phyloP scores from a whole-genome alignment of 2,888 invertebrate genomes.

The Carterocephalus palaemon region DNA sequence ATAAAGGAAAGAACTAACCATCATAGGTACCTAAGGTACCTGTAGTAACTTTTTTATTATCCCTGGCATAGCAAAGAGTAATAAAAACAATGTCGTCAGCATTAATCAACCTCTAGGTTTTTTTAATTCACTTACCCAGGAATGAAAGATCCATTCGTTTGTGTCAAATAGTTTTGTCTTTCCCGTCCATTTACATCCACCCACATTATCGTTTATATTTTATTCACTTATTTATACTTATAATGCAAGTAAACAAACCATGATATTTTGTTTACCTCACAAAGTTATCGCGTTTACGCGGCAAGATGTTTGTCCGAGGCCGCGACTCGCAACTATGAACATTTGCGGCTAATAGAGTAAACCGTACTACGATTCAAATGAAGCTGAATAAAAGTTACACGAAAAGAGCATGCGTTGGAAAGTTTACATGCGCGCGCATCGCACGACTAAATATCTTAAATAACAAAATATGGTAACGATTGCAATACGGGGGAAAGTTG shows the following conservation, averaged over 20 bases:
- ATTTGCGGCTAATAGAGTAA: conserved; percentile 26
- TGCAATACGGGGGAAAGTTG: too few species aligned
- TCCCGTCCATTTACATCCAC: conserved; percentile 80
- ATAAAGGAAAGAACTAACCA: too few species aligned
- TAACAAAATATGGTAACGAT: neutral
- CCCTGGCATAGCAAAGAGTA: neutral
- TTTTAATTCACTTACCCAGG: conserved; percentile 78
- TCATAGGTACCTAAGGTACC: too few species aligned
- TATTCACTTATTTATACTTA: conserved; percentile 32
- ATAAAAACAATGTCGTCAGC: conserved; percentile 11
- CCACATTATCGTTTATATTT: conserved; percentile 64
- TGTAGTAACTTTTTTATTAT: too few species aligned
- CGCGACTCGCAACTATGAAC: conserved; percentile 55
- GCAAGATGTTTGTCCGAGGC: conserved; percentile 47
- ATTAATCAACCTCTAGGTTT: conserved; percentile 24
- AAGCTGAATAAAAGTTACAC: conserved; percentile 25
- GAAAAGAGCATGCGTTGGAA: conserved; percentile 31
- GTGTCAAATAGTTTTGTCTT: conserved; percentile 78
- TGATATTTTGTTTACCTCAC: too few species aligned
- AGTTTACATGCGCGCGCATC: conserved; percentile 35
- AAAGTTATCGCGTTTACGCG: conserved; percentile 49
- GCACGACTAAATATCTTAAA: neutral
- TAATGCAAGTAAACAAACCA: conserved; percentile 33
- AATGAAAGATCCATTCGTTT: conserved; percentile 80
- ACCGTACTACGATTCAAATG: conserved; percentile 1